A percentile compares a stretch with the other conserved stretches of the same genome.
These are phyloP conservation scores for Phanerotoma sp. DNA, from an alignment of 2,888 invertebrate species.

Conservation along the genomic window DNA sequence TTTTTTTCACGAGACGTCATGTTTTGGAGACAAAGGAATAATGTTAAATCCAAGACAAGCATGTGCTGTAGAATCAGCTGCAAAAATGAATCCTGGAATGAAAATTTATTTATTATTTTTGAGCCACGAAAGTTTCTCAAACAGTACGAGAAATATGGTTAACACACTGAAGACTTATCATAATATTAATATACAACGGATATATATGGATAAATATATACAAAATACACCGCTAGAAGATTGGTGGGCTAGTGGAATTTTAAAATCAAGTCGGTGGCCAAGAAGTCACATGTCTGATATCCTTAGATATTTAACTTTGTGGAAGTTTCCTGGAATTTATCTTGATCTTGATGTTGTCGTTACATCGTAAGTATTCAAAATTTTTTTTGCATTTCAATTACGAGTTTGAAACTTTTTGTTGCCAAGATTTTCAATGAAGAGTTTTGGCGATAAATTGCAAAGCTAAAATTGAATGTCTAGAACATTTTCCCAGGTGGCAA, in stretches of 20 bases:
- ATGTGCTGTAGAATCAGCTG: conserved; percentile 71
- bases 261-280: conserved; percentile 62
- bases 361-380: conserved; percentile 52
- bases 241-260: conserved; percentile 59
- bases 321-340: conserved; percentile 77
- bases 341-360: conserved; percentile 75
- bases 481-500: too few relatives aligned
- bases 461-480: too few relatives aligned
- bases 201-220: conserved; percentile 60
- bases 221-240: conserved; percentile 63
- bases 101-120: conserved; percentile 63
- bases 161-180: conserved; percentile 55
- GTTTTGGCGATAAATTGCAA: too few relatives aligned
- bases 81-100: conserved; percentile 63
- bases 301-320: conserved; percentile 67
- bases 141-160: conserved; percentile 46
- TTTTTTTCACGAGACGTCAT: conserved; percentile 71
- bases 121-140: conserved; percentile 54
- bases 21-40: conserved; percentile 57
- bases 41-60: conserved; percentile 63
- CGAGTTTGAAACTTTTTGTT: too few relatives aligned
- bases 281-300: conserved; percentile 67
- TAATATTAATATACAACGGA: conserved; percentile 60
- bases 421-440: too few relatives aligned
- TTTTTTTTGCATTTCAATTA: background rate